Percentiles rank a stretch among this genome's conserved stretches.
Conservation (phyloP, 2,113 vertebrate genomes). For the Osmerus mordax region DNA sequence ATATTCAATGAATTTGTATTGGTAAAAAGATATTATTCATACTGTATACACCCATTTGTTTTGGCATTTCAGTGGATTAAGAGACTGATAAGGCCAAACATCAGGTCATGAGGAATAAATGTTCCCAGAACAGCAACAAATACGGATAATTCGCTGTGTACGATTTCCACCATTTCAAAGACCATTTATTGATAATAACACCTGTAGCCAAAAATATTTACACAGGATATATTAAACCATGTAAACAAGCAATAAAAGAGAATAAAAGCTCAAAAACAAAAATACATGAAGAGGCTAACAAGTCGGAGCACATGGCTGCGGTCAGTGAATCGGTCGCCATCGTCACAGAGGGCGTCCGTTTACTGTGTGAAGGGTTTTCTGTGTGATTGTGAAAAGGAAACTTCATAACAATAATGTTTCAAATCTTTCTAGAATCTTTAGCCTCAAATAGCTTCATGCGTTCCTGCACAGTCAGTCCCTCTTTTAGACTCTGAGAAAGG, state of each 20-base stretch:
- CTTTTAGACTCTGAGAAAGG: slow-evolving; percentile 86
- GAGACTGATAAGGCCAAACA: slow-evolving; percentile 13
- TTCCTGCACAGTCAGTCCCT: slow-evolving; percentile 95
- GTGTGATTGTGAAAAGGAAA: slow-evolving; percentile 1
- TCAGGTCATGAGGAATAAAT: not conserved
- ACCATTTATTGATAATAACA: slow-evolving; percentile 7
- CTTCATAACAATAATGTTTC: slow-evolving; percentile 47
- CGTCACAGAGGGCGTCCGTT: not conserved
- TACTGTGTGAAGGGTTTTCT: slow-evolving; percentile 27
- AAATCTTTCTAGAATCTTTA: slow-evolving; percentile 93
- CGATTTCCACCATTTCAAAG: not conserved
- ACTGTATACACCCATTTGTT: slow-evolving; percentile 56
- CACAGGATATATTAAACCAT: slow-evolving; percentile 10
- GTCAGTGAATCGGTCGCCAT: slow-evolving; percentile 30
- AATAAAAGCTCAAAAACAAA: slow-evolving; percentile 15
- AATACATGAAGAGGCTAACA: not conserved
- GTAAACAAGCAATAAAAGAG: slow-evolving; percentile 14
- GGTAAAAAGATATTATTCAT: slow-evolving; percentile 64
- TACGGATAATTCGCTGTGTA: not conserved
- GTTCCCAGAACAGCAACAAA: not conserved
- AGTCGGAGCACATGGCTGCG: slow-evolving; percentile 35
- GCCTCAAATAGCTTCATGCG: slow-evolving; percentile 97
- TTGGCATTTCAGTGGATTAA: slow-evolving; percentile 56
- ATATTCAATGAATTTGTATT: slow-evolving; percentile 53
- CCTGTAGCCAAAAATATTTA: not conserved